phyloP scores from a whole-genome alignment of 2,113 vertebrate genomes.

The Nipponia nippon region DNA sequence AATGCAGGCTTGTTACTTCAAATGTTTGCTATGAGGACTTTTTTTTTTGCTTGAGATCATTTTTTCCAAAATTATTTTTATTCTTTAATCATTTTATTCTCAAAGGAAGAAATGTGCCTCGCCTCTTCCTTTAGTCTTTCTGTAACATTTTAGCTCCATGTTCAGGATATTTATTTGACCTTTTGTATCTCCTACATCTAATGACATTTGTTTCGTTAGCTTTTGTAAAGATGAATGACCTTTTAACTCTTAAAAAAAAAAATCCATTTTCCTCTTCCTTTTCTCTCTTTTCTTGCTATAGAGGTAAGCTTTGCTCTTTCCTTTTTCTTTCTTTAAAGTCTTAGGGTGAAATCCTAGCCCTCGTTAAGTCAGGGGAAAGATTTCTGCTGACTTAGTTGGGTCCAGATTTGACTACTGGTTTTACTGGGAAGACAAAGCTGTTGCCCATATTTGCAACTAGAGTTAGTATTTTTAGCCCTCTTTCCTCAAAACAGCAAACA shows the following conservation, averaged over 20 bases:
- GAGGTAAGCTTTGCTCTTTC: not conserved
- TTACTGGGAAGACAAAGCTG: not conserved
- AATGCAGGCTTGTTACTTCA: not conserved
- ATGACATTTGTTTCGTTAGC: slow-evolving; percentile 65
- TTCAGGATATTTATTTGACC: slow-evolving; percentile 68
- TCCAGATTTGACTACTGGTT: not conserved
- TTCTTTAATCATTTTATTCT: slow-evolving; percentile 34
- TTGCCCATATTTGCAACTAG: not conserved
- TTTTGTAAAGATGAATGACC: slow-evolving; percentile 65
- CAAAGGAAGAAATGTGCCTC: not conserved
- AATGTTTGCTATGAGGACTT: not conserved
- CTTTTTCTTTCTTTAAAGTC: not conserved
- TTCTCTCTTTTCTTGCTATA: not conserved
- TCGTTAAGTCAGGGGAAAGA: not conserved
- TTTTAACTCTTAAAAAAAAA: slow-evolving; percentile 35
- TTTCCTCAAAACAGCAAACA: not conserved
- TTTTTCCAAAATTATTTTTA: not conserved
- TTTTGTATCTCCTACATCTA: slow-evolving; percentile 55
- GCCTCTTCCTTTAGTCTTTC: slow-evolving; percentile 12
- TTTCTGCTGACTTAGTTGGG: not conserved
- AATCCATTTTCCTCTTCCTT: slow-evolving; percentile 21
- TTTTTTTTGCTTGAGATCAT: not conserved
- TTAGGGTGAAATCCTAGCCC: not conserved
- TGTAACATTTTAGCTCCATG: slow-evolving; percentile 53
- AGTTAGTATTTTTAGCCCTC: not conserved